phyloP scores from a whole-genome alignment of 2,113 vertebrate genomes.

The Rallus limicola region DNA sequence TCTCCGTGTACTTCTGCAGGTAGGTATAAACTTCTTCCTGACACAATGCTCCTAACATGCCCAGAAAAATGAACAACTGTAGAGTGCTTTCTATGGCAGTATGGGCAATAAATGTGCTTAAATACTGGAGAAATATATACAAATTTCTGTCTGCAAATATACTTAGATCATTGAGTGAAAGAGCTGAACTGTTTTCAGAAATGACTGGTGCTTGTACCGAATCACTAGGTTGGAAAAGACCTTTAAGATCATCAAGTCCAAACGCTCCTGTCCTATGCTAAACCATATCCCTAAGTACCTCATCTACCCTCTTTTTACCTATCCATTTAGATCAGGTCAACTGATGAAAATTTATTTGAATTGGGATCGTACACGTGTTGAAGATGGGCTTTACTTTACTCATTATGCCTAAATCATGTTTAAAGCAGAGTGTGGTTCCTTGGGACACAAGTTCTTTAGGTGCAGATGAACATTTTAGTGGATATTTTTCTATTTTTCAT shows the following conservation, averaged over 20 bases:
- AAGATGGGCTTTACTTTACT: not conserved
- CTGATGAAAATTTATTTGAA: not conserved
- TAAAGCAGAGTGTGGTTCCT: not conserved
- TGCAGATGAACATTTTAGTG: not conserved
- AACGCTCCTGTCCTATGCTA: too few species aligned
- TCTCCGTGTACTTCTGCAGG: not conserved
- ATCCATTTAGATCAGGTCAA: slow-evolving; percentile 1
- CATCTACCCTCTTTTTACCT: too few species aligned
- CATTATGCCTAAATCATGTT: not conserved
- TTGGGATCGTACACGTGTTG: not conserved
- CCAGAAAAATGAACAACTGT: not conserved
- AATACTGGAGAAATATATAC: not conserved
- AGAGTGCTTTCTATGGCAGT: not conserved
- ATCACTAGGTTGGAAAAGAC: too few species aligned
- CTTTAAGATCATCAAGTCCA: too few species aligned
- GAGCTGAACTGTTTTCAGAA: not conserved
- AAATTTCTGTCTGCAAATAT: not conserved
- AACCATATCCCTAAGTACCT: too few species aligned
- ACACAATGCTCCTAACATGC: not conserved
- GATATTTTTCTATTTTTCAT: not conserved
- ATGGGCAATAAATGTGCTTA: not conserved
- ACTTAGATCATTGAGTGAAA: not conserved
- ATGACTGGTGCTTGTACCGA: not conserved
- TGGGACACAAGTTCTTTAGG: not conserved
- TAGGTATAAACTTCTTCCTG: not conserved